Evolutionary conservation across 2,113 vertebrate species (phyloP).

Genomic region (Dicerorhinus sumatrensis): DNA sequence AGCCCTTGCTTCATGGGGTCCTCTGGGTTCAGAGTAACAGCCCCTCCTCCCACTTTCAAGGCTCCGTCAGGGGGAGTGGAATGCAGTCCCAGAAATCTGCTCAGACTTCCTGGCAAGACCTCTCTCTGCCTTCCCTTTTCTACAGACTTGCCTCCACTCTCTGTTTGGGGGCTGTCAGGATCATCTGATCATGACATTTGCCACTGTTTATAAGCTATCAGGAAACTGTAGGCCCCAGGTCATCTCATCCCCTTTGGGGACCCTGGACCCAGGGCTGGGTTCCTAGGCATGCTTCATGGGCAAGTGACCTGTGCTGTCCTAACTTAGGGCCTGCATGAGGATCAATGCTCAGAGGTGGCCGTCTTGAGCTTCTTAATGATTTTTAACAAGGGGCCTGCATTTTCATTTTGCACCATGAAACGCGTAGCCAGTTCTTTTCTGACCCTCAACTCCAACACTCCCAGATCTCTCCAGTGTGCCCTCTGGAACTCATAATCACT

Average conservation of each 20-base stretch:
- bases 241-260: not conserved
- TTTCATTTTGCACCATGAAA: not conserved
- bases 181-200: accelerated
- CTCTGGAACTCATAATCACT: not conserved
- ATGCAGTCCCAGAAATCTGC: not conserved
- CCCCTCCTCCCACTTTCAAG: accelerated
- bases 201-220: not conserved
- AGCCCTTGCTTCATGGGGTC: not conserved
- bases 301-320: too few relatives aligned
- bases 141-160: not conserved
- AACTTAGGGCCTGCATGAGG: not conserved
- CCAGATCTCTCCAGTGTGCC: accelerated
- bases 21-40: not conserved
- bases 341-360: not conserved
- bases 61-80: not conserved
- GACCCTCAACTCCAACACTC: not conserved
- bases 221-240: too few relatives aligned
- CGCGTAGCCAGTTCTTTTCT: not conserved
- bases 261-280: too few relatives aligned
- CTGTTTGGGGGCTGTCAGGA: not conserved
- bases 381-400: not conserved
- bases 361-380: not conserved
- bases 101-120: not conserved
- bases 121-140: too few relatives aligned
- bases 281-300: not conserved